Conservation (phyloP, 2,888 invertebrate genomes). For the Laspeyria flexula region DNA sequence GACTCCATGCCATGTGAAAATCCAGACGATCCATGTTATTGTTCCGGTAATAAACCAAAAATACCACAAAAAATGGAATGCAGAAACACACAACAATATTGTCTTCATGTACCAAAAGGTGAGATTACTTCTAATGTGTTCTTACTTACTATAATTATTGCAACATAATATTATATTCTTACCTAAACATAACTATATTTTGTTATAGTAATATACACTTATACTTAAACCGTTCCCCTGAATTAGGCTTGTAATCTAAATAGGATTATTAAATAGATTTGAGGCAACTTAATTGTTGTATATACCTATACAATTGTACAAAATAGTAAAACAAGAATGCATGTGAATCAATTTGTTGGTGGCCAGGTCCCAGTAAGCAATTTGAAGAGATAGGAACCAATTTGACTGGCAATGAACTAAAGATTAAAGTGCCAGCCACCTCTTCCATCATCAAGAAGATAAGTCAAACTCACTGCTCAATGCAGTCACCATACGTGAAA, state of each 20-base stretch:
- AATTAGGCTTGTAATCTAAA: background rate
- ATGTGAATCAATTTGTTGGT: slow-evolving; percentile 73
- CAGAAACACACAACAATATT: slow-evolving; percentile 76
- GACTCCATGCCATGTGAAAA: slow-evolving; percentile 73
- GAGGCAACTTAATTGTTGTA: background rate
- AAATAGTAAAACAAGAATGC: slow-evolving; percentile 28
- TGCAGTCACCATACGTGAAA: slow-evolving; percentile 66
- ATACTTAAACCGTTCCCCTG: background rate
- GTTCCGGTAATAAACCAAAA: slow-evolving; percentile 66
- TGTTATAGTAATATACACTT: slow-evolving; percentile 9
- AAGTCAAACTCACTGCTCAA: slow-evolving; percentile 75
- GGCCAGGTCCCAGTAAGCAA: slow-evolving; percentile 79
- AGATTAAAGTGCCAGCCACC: slow-evolving; percentile 76
- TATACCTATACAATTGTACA: background rate
- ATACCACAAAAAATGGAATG: slow-evolving; percentile 65
- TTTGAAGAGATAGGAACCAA: slow-evolving; percentile 80
- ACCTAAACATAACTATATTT: slow-evolving; percentile 15
- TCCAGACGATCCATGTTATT: slow-evolving; percentile 73
- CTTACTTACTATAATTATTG: slow-evolving; percentile 18
- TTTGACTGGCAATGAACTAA: slow-evolving; percentile 77
- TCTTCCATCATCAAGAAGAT: slow-evolving; percentile 78
- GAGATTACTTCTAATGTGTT: slow-evolving; percentile 26
- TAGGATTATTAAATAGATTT: background rate
- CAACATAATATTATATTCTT: too few species aligned
- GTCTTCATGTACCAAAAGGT: slow-evolving; percentile 81